A percentile compares a stretch with the other conserved stretches of the same genome.
Evolutionary conservation across 2,888 invertebrate genomes (phyloP).

Genomic region (Apotomis turbidana): DNA sequence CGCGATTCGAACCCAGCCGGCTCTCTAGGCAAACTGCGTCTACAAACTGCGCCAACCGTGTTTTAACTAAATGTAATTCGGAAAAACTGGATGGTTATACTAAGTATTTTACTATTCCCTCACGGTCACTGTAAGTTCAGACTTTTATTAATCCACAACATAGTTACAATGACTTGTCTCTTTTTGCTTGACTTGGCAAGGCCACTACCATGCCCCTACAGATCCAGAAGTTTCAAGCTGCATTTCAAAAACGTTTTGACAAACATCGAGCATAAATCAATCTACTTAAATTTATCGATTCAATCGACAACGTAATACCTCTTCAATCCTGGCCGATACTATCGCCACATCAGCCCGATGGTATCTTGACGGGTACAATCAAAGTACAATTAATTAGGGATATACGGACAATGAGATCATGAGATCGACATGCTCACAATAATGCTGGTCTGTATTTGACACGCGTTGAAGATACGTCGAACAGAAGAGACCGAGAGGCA

Average conservation of each 20-base stretch:
- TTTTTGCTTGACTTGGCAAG: too few relatives aligned
- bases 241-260: constrained; percentile 29
- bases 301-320: constrained; percentile 64
- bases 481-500: too few relatives aligned
- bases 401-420: constrained; percentile 36
- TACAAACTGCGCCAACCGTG: too few relatives aligned
- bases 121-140: too few relatives aligned
- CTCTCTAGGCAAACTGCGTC: too few relatives aligned
- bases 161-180: too few relatives aligned
- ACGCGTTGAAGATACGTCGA: not conserved
- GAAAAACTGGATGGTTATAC: too few relatives aligned
- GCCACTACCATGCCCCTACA: too few relatives aligned
- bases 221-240: not conserved
- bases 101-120: too few relatives aligned
- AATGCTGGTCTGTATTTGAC: constrained; percentile 7
- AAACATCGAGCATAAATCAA: constrained; percentile 35
- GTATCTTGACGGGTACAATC: constrained; percentile 40
- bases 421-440: constrained; percentile 9
- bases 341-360: constrained; percentile 11
- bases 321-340: constrained; percentile 55
- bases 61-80: too few relatives aligned
- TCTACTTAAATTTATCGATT: constrained; percentile 38
- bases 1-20: too few relatives aligned
- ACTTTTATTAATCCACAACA: too few relatives aligned
- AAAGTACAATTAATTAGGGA: constrained; percentile 46